Evolutionary conservation across 2,888 invertebrate genomes (phyloP), one percentile per base, ranked within the genome.

Genomic region (Hydropsyche betteni): DNA sequence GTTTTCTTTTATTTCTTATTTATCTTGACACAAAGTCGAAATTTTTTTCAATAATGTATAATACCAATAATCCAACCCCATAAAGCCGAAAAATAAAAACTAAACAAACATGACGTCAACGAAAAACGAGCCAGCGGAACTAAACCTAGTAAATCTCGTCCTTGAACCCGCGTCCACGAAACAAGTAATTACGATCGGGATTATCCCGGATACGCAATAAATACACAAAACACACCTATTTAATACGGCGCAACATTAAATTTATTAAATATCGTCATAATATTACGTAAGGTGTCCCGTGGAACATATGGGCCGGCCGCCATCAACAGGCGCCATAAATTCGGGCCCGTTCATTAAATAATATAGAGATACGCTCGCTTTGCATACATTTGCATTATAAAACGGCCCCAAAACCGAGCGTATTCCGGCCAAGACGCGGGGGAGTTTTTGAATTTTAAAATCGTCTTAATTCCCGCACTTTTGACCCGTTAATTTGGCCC

Each of bases 311-410:
- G 75, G 53, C 53, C 33, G 69, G 33, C 64, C 71, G 74, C 74
- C 76, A 72, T 74, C 74, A 74, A 74, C 76, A 76, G 77, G 75
- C 74, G 68, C 50, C 36, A 75, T 73, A 75, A 77, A 77, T 75
- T 61, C 52, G 12, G 10, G 38, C 24, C 24, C 76, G 70, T 75
- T 75, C 78, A 78, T 78, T 78, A 78, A 76, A 78, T 78, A 75
- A 76, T 78, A 72, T 72, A 58, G 58, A 72, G 72, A 72, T 72
- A 76, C 75, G 71, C 68, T 68, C 64, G 74, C 75, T 78, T 78
- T 76, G 78, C 78, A 78, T 78, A 78, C 75, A 76, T 78, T 78
- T 78, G 75, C 78, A 78, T 78, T 69, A 76, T 24, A 76, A 76
- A 8, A 6, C 10, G 10, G 7, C 44, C 44, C 44, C 44, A 10